Evolutionary conservation across 1,140 invertebrate genomes (phyloP).

Genomic region (Planococcus citri): DNA sequence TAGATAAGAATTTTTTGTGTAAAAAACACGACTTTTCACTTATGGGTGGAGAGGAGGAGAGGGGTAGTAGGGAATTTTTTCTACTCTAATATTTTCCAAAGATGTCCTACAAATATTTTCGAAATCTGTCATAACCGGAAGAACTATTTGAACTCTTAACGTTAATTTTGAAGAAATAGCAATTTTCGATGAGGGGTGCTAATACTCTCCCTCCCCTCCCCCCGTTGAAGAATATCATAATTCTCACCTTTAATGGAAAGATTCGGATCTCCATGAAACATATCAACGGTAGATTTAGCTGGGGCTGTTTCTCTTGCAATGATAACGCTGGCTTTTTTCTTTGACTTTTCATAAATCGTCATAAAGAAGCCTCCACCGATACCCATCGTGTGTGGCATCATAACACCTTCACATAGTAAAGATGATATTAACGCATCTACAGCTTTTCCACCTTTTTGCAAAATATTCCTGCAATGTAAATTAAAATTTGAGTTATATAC

Average conservation of each 20-base stretch:
- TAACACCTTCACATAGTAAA: constrained; percentile 68
- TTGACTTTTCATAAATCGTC: constrained; percentile 53
- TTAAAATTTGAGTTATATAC: constrained; percentile 3
- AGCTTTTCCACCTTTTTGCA: constrained; percentile 55
- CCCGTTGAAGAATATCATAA: too few species aligned
- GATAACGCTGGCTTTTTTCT: constrained; percentile 37
- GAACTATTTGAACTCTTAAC: too few species aligned
- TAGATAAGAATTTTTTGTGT: too few species aligned
- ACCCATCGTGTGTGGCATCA: constrained; percentile 66
- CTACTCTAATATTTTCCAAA: too few species aligned
- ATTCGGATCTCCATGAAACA: constrained; percentile 44
- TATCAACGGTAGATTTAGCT: constrained; percentile 38
- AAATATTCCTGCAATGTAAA: constrained; percentile 39
- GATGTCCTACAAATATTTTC: too few species aligned
- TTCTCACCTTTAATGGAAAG: constrained; percentile 38
- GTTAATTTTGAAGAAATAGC: too few species aligned
- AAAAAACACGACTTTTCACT: too few species aligned
- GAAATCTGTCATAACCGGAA: too few species aligned
- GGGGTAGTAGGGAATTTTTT: too few species aligned
- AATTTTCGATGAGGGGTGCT: too few species aligned
- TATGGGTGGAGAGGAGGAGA: too few species aligned
- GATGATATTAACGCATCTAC: constrained; percentile 71
- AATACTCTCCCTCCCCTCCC: too few species aligned
- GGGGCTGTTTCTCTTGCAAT: constrained; percentile 62
- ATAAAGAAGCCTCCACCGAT: constrained; percentile 71